These are phyloP conservation scores for Chymomyza procnemis DNA, from an alignment of 2,888 invertebrate species.

Conservation along the genomic window DNA sequence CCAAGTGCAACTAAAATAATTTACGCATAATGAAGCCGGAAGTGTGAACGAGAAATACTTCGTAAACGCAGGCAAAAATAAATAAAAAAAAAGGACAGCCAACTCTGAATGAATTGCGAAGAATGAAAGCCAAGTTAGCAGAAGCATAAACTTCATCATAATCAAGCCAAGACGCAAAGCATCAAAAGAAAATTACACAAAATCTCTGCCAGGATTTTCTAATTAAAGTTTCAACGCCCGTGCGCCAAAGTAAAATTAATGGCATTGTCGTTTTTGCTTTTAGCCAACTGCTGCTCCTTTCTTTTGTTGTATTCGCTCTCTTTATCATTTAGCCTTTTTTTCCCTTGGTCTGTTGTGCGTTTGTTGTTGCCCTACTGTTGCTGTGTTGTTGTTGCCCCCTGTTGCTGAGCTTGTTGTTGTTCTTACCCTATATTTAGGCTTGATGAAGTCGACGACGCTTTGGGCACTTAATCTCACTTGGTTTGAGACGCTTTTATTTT, in stretches of 20 bases:
- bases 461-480: constrained; percentile 63
- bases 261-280: constrained; percentile 45
- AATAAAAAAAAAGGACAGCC: too few species aligned
- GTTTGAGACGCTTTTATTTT: constrained; percentile 4
- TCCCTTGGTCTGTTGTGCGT: constrained; percentile 3
- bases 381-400: too few species aligned
- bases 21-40: constrained; percentile 71
- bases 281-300: constrained; percentile 5
- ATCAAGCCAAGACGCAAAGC: constrained; percentile 43
- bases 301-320: neutral
- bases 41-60: constrained; percentile 57
- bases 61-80: constrained; percentile 44
- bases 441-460: constrained; percentile 55
- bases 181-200: constrained; percentile 65
- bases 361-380: too few species aligned
- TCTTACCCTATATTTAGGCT: constrained; percentile 16
- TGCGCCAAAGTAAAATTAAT: constrained; percentile 69
- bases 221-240: constrained; percentile 64
- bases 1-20: constrained; percentile 68
- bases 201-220: constrained; percentile 64
- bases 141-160: constrained; percentile 64
- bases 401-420: neutral
- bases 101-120: constrained; percentile 12
- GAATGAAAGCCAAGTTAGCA: constrained; percentile 37
- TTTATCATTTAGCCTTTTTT: neutral